Conservation (phyloP, 23 tunicate species). For the Styela plicata region DNA sequence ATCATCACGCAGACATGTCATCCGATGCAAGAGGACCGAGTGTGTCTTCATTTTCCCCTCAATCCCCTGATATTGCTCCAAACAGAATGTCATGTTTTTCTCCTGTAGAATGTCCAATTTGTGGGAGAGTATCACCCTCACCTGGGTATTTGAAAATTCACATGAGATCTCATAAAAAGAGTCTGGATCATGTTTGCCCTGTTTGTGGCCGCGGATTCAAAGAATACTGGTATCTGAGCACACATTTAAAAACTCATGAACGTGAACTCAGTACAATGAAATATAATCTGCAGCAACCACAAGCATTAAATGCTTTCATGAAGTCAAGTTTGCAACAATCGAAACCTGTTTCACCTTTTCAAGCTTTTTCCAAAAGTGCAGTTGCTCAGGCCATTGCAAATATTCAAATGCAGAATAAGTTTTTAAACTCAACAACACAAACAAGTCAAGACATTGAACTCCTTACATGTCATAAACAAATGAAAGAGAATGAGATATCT, state of each 20-base stretch:
- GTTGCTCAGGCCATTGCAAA: not conserved
- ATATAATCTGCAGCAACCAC: not conserved
- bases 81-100: constrained; percentile 19
- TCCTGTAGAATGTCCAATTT: constrained; percentile 83
- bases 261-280: constrained; percentile 27
- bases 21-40: not conserved
- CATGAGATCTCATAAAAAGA: constrained; percentile 90
- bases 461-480: not conserved
- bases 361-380: constrained; percentile 5
- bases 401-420: not conserved
- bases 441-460: not conserved
- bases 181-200: constrained; percentile 79
- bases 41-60: not conserved
- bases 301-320: not conserved
- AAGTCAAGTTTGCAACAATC: not conserved
- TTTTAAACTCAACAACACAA: not conserved
- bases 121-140: constrained; percentile 84
- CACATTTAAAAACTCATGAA: constrained; percentile 82
- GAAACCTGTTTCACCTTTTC: not conserved
- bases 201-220: constrained; percentile 94
- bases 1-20: not conserved
- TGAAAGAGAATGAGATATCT: not conserved
- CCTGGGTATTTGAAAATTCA: constrained; percentile 91
- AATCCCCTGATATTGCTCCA: not conserved
- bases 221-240: constrained; percentile 92